Evolutionary conservation across 2,113 vertebrate species (phyloP).

Genomic region (Chrysochloris asiatica): DNA sequence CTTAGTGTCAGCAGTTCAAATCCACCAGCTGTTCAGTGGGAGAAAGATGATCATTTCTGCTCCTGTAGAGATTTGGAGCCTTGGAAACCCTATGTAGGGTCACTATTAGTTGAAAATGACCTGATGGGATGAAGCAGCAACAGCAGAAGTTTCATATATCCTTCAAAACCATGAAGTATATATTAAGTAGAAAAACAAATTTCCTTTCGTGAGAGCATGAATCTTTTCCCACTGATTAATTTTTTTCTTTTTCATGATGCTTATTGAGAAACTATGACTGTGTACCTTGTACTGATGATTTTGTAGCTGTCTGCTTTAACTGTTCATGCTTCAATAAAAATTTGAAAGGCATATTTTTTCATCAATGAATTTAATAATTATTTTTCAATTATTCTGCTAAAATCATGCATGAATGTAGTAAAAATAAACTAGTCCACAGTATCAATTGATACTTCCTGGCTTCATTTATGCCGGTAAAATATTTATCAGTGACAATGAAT

Average conservation of each 20-base stretch:
- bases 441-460: neutral
- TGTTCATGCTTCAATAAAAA: conserved; percentile 19
- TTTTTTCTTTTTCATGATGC: neutral
- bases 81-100: no score
- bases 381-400: conserved; percentile 17
- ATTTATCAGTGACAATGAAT: neutral
- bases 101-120: no score
- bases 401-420: neutral
- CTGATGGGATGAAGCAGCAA: no score
- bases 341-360: conserved; percentile 1
- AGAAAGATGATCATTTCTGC: no score
- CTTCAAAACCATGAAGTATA: neutral
- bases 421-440: conserved; percentile 15
- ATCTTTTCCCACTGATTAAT: neutral
- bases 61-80: no score
- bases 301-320: neutral
- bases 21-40: no score
- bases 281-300: neutral
- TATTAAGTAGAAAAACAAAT: neutral
- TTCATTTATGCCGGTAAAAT: neutral
- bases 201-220: neutral
- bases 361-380: conserved; percentile 6
- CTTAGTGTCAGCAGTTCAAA: no score
- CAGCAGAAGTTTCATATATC: neutral
- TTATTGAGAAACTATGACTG: conserved; percentile 14